These are phyloP conservation scores for Numenius arquata DNA, from an alignment of 2,113 vertebrate species.

Conservation along the genomic window DNA sequence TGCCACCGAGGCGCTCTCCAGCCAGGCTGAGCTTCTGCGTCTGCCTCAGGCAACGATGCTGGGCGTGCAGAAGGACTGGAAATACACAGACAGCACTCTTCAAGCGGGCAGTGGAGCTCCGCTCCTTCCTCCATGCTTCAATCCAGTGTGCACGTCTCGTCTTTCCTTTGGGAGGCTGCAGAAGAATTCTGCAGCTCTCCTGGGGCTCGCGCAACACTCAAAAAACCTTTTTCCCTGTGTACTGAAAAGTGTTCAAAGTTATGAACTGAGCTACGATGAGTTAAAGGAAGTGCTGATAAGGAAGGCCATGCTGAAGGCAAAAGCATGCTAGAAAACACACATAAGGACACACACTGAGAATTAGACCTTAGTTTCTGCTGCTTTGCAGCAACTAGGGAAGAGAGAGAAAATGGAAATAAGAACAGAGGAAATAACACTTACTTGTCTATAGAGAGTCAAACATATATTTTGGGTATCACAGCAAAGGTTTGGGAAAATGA, in stretches of 20 bases:
- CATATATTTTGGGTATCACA: background rate
- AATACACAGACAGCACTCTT: fast-evolving
- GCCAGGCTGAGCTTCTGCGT: background rate
- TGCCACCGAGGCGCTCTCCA: background rate
- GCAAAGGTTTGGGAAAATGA: background rate
- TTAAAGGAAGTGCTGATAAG: background rate
- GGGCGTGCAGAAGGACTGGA: background rate
- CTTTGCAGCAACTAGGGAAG: background rate
- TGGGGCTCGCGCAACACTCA: background rate
- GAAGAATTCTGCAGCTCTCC: background rate
- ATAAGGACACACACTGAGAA: background rate
- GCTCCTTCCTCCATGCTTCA: background rate
- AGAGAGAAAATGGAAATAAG: background rate
- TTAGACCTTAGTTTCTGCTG: background rate
- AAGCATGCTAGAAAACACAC: background rate
- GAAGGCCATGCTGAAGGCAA: background rate
- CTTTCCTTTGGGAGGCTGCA: background rate
- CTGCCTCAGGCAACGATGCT: background rate
- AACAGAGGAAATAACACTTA: background rate
- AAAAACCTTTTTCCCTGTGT: background rate
- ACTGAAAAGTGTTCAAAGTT: background rate
- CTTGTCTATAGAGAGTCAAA: background rate
- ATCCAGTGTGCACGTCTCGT: fast-evolving
- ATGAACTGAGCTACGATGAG: background rate
- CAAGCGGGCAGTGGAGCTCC: background rate